Base-by-base conservation (phyloP, 2,797 vertebrate genomes). In the Sarcoramphus papa region DNA sequence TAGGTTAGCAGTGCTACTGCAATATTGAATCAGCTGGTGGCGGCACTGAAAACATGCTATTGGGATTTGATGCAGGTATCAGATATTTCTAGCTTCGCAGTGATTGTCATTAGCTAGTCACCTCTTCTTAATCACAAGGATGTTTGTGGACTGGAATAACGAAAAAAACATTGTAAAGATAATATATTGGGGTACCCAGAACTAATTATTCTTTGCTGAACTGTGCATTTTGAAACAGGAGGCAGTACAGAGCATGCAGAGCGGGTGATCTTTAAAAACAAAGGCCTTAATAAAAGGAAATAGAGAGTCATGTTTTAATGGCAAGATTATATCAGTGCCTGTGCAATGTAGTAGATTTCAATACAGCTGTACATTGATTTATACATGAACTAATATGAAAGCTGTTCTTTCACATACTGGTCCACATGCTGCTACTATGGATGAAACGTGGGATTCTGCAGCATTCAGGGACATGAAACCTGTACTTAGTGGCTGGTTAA, bases 281-380 rank as follows among this genome's bases (percentile, higher is more conserved):
- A 88, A 87, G 35, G 27, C 62, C 50, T 85, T 84, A 50, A 72
- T 72, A 64, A 86, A 82, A 84, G 62, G 65, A 92, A 88, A 79
- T 43, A 35, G 30, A 53, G 50, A 43, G 43, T 31, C 28, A 70
- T 80, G 73, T 74, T 90, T 85, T 83, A 90, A 86, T 41, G 65
- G 45, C 57, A 83, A 64, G 87, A 86, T 90, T 45, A 1, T 84
- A 73, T 57, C 79, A 62, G 69, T 43, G 57, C 27, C 75, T 30
- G 35, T 60, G 40, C 41, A 20, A 19, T 14, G 30, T 62, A 50
- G 75, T 85, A 62, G 33, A 59, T 85, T 91, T 84, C 53, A 41
- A 4, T 78, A 45, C 33, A 41, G 31, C 54, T 69, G 21, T 85
- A 25, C 87, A 74, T 92, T 95, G 95, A 90, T 95, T 85, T 96